phyloP scores from a whole-genome alignment of 2,888 invertebrate species.

The Polydrusus cervinus region DNA sequence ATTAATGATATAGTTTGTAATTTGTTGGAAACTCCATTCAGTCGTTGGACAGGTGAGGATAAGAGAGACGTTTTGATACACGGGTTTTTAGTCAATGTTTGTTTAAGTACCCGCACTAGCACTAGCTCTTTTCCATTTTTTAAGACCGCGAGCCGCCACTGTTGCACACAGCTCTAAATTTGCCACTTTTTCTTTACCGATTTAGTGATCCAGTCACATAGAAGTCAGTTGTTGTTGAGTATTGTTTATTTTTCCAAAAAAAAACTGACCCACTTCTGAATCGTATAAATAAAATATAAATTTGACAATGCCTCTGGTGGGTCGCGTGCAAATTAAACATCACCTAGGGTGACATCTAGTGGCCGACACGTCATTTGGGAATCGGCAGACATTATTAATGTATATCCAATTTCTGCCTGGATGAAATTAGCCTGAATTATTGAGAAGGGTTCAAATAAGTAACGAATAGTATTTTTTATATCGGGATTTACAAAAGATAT shows the following conservation, averaged over 20 bases:
- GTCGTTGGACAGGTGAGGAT: too few relatives aligned
- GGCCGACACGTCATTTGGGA: constrained; percentile 27
- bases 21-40: too few relatives aligned
- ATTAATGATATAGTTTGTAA: too few relatives aligned
- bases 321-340: constrained; percentile 47
- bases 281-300: constrained; percentile 40
- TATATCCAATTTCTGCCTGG: constrained; percentile 37
- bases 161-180: too few relatives aligned
- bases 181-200: too few relatives aligned
- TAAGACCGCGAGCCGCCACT: too few relatives aligned
- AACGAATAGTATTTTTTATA: neutral
- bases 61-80: too few relatives aligned
- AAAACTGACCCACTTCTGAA: constrained; percentile 13
- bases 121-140: too few relatives aligned
- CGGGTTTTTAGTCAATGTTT: too few relatives aligned
- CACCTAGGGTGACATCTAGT: constrained; percentile 47
- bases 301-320: constrained; percentile 18
- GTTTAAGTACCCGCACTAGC: too few relatives aligned
- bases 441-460: neutral
- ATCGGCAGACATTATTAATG: constrained; percentile 43
- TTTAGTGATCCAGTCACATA: too few relatives aligned
- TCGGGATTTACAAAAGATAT: neutral
- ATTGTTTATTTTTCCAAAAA: neutral
- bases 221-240: too few relatives aligned
- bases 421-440: constrained; percentile 44